These are phyloP conservation scores for Amaurobius ferox DNA, from an alignment of 2,888 invertebrate species.

Conservation along the genomic window DNA sequence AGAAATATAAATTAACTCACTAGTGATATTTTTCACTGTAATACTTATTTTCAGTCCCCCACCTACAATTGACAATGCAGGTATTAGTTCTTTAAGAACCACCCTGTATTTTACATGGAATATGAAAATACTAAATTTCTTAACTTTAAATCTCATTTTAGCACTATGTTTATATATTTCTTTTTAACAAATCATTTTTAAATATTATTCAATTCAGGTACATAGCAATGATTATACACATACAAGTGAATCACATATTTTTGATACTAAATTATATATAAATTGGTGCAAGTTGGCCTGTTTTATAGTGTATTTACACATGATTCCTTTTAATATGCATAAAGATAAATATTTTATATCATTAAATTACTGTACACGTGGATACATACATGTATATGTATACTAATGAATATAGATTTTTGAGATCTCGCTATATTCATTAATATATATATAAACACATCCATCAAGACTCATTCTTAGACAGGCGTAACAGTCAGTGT, in stretches of 20 bases:
- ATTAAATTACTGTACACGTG: too few relatives aligned
- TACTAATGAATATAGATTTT: constrained; percentile 33
- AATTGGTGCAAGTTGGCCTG: neutral
- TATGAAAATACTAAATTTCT: too few relatives aligned
- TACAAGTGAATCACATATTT: neutral
- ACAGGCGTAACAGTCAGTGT: constrained; percentile 67
- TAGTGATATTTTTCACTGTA: too few relatives aligned
- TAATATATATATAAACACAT: constrained; percentile 33
- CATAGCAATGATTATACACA: neutral
- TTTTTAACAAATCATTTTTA: neutral
- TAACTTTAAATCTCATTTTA: neutral
- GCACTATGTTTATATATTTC: neutral
- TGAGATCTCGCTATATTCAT: neutral
- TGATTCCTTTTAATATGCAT: neutral
- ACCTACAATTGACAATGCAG: too few relatives aligned
- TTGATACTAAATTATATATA: neutral
- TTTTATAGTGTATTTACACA: constrained; percentile 4
- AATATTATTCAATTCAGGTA: neutral
- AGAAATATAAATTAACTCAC: too few relatives aligned
- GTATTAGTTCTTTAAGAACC: too few relatives aligned
- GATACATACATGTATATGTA: too few relatives aligned
- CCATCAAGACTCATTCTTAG: constrained; percentile 33
- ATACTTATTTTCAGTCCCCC: too few relatives aligned
- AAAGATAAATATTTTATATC: too few relatives aligned
- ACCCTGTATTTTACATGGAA: too few relatives aligned